Base-by-base conservation (phyloP, 2,113 vertebrate genomes). In the Terrapene triunguis region DNA sequence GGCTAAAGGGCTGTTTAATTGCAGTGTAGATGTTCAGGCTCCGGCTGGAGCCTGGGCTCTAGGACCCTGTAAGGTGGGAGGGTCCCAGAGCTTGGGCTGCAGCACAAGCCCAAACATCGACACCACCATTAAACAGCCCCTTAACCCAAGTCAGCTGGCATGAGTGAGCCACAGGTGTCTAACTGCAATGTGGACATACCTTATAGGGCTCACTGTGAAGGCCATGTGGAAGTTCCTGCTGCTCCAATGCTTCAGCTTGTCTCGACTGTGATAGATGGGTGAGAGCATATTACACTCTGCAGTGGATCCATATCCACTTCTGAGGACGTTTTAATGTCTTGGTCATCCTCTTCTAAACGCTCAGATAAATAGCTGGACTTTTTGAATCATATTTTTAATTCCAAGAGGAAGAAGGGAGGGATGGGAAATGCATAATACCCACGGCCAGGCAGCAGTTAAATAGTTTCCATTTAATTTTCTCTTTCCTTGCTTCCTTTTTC, bases 301-400 rank as follows among this genome's bases (percentile, higher is more conserved):
- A 8, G 19, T 38, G n/a, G 19, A 10, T 38, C n/a, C 35, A 38
- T 5, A 38, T 38, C 62, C 62, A 65, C 14, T 65, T 8, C 14
- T 35, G 32, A 72, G 22, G 4, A 72, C 2, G 10, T 10, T 35
- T 38, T 35, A 38, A 21, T 3, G 3, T 35, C 72, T 44, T 10
- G 29, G 16, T n/a, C 51, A 11, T 76, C 44, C 57, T 87, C 14
- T 19, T 69, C 65, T 38, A 72, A 38, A 38, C 4, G 6, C 65
- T 22, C 8, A n/a, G 16, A 38, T 7, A 38, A 19, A n/a, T 19
- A n/a, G 17, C 51, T 87, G 38, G 4, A 27, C 0, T 1, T 88
- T 86, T 93, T 3, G 11, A 29, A 24, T 22, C 32, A 2, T 59
- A 80, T 84, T 91, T 95, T 1, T 50, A 35, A 24, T 76, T 76